Conservation (phyloP, 2,113 vertebrate genomes). For the Chrysochloris asiatica region DNA sequence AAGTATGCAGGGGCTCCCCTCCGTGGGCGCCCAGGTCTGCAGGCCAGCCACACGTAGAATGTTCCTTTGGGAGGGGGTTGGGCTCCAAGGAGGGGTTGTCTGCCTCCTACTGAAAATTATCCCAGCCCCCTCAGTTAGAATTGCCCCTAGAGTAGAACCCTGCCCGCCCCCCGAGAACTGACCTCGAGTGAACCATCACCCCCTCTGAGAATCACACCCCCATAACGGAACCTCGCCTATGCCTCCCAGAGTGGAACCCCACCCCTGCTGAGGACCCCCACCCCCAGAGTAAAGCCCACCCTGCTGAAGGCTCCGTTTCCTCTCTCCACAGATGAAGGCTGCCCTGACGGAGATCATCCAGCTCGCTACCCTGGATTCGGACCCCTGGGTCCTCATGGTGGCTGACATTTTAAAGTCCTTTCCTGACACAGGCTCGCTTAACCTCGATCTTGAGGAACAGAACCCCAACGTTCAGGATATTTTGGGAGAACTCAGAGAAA, state of each 20-base stretch:
- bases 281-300: not conserved
- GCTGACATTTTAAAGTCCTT: slow-evolving; percentile 99
- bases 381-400: slow-evolving; percentile 99
- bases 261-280: not conserved
- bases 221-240: too few species aligned
- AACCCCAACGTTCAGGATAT: slow-evolving; percentile 99
- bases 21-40: too few species aligned
- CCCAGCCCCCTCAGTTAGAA: too few species aligned
- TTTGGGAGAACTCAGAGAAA: slow-evolving; percentile 96
- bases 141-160: too few species aligned
- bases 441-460: slow-evolving; percentile 98
- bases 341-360: slow-evolving; percentile 97
- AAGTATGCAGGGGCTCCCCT: too few species aligned
- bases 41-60: too few species aligned
- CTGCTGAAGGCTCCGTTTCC: not conserved
- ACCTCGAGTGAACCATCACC: too few species aligned
- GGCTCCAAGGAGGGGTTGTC: too few species aligned
- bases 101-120: too few species aligned
- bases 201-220: too few species aligned
- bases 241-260: not conserved
- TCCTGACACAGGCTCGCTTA: slow-evolving; percentile 96
- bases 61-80: too few species aligned
- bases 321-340: slow-evolving; percentile 90
- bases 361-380: slow-evolving; percentile 96
- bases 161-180: too few species aligned